Evolutionary conservation across 1,140 invertebrate genomes (phyloP).

Genomic region (Drosophila carrolli): DNA sequence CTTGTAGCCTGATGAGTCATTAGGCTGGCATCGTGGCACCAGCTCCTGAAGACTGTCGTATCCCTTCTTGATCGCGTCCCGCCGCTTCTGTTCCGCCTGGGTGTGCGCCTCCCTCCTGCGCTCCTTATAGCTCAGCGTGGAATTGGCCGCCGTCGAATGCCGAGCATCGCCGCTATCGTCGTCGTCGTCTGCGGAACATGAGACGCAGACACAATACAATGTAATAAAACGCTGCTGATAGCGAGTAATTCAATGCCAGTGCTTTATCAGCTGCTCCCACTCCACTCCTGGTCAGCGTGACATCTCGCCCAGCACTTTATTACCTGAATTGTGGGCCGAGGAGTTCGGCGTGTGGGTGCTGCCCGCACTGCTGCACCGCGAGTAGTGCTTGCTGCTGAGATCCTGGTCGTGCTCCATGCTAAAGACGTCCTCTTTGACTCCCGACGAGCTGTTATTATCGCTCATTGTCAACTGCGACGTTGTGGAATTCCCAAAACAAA

Average conservation of each 20-base stretch:
- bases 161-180: slow-evolving; percentile 92
- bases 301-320: slow-evolving; percentile 51
- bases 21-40: slow-evolving; percentile 94
- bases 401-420: slow-evolving; percentile 87
- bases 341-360: slow-evolving; percentile 93
- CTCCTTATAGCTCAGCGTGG: slow-evolving; percentile 95
- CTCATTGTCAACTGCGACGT: slow-evolving; percentile 71
- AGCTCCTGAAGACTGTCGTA: slow-evolving; percentile 96
- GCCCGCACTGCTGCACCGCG: slow-evolving; percentile 92
- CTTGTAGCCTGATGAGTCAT: slow-evolving; percentile 95
- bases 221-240: slow-evolving; percentile 68
- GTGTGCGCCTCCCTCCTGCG: slow-evolving; percentile 97
- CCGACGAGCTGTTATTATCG: slow-evolving; percentile 40
- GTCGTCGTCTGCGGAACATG: slow-evolving; percentile 85
- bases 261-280: slow-evolving; percentile 55
- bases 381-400: slow-evolving; percentile 87
- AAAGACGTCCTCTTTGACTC: slow-evolving; percentile 54
- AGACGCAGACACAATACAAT: slow-evolving; percentile 34
- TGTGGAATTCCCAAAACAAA: slow-evolving; percentile 59
- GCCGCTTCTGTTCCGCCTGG: slow-evolving; percentile 97
- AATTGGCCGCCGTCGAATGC: slow-evolving; percentile 68
- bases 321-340: slow-evolving; percentile 94
- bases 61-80: slow-evolving; percentile 98
- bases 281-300: slow-evolving; percentile 22
- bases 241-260: slow-evolving; percentile 48